phyloP scores from a whole-genome alignment of 2,888 invertebrate species.

The Epiblema foenella region DNA sequence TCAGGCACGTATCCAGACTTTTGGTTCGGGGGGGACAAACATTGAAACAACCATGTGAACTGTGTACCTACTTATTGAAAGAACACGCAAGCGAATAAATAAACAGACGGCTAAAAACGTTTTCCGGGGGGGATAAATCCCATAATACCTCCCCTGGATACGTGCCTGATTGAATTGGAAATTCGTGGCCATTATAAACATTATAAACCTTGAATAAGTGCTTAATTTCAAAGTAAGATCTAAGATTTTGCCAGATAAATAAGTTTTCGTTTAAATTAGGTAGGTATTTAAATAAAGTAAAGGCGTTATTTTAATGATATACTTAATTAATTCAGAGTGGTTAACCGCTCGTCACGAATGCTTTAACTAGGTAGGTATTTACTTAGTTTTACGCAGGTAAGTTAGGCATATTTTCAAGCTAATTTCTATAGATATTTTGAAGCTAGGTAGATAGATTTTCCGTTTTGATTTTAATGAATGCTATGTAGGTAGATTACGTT shows the following conservation, averaged over 20 bases:
- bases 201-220: not conserved
- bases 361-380: not conserved
- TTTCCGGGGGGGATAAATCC: no score
- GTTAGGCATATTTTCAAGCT: not conserved
- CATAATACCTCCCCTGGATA: no score
- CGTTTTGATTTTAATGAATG: no score
- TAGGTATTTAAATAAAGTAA: constrained; percentile 20
- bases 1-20: no score
- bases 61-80: no score
- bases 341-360: constrained; percentile 29
- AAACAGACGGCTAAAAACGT: no score
- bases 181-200: not conserved
- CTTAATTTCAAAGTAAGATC: not conserved
- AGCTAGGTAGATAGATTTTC: not conserved
- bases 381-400: not conserved
- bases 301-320: constrained; percentile 22
- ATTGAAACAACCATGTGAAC: no score
- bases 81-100: no score
- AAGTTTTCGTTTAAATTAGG: constrained; percentile 27
- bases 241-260: constrained; percentile 16
- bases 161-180: no score
- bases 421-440: not conserved
- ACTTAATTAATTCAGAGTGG: constrained; percentile 22
- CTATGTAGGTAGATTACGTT: no score
- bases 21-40: no score